Base-by-base conservation (phyloP, 2,888 invertebrate genomes). In the Tromatobia lineatoria region DNA sequence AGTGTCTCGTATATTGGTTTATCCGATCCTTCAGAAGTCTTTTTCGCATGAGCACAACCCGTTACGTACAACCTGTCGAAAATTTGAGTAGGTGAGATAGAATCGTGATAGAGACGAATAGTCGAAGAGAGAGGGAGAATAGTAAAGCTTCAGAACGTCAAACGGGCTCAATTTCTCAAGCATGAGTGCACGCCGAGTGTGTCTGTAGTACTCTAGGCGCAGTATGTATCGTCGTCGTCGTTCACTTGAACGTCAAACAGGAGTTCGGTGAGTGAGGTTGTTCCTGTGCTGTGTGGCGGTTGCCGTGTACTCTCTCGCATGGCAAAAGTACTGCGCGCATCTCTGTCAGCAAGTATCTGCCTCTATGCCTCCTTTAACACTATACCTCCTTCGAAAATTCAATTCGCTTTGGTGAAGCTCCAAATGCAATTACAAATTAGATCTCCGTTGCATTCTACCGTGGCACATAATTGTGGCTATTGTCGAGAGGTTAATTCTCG, bases 81-180 rank as follows among this genome's bases (percentile, higher is more conserved):
- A 75, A 52, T 52, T 34, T 38, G 29, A 38, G 34, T n/a, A 15
- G 29, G 7, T 13, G 64, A 50, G 75, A 52, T 18, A 64, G 34
- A 20, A 20, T 15, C n/a, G 73, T 29, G 29, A 29, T 18, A 34
- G 34, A 64, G 64, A 64, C 64, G 20, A 10, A 38, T 64, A 64
- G 38, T 64, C 64, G 38, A 45, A 67, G 78, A 2, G 25, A 38
- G 29, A 45, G 61, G 47, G 15, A 34, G 18, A 29, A 4, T 59
- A 66, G 42, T 61, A 34, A 38, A 34, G 59, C 84, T 76, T 42
- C 84, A 80, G 67, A 69, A 86, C 87, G 80, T 88, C 64, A 73
- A 61, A 75, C 83, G 85, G 79, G 88, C 86, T 90, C 89, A 88
- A 89, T 88, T 88, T 87, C 74, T 82, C 87, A 89, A 87, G 84